Evolutionary conservation across 2,797 vertebrate species (phyloP), one percentile per base, ranked within the genome.

Genomic region (Enteromius paludinosus): DNA sequence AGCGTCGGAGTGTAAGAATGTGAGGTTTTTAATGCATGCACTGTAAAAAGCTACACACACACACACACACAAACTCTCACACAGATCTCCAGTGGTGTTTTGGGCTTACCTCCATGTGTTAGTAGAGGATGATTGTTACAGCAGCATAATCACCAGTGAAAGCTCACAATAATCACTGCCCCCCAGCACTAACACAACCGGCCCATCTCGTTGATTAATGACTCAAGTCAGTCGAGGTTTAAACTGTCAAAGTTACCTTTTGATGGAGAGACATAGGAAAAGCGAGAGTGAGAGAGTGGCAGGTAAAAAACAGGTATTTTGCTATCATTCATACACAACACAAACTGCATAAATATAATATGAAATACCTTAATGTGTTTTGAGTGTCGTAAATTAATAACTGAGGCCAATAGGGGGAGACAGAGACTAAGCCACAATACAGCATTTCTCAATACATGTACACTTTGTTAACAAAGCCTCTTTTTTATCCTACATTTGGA

Each of bases 181-280:
- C 49, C n/a, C 79, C 49, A 5, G 43, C 86, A 86, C 84, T 78
- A 79, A 82, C 88, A 88, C 87, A 90, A 89, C 85, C 86, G 81
- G 88, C 89, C 88, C 82, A 90, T 90, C 86, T 89, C 88, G 83
- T 89, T 93, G 91, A 94, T 92, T 92, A 90, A 94, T 92, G 92
- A 92, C 75, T 64, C 23, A 28, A 5, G 10, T 23, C 56, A 10
- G 28, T 59, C 73, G n/a, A 65, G 62, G 79, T 68, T 59, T 45
- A n/a, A 64, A 33, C 11, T 14, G 0, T 3, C 9, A 75, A 61
- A 43, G 54, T 38, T 75, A n/a, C 14, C 35, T 25, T 30, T 28
- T 28, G 15, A 76, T 35, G n/a, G 4, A 23, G 56, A 25, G 38
- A n/a, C n/a, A 45, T 12, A 45, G 43, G 2, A 11, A 43, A 41